phyloP scores from a whole-genome alignment of 2,888 invertebrate species.

The Andrena marginata region DNA sequence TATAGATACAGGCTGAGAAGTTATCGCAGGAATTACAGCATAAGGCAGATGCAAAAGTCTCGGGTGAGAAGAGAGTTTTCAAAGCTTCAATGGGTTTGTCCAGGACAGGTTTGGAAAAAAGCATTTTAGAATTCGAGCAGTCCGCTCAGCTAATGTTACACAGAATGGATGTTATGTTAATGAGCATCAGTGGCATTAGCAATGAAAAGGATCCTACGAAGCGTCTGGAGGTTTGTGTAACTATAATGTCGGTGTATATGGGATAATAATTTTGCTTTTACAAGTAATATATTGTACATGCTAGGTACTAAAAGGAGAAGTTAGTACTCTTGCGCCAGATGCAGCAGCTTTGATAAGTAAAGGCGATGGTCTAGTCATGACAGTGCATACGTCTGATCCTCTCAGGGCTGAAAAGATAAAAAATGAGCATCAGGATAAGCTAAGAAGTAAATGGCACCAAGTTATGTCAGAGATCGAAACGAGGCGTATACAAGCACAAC shows the following conservation, averaged over 20 bases:
- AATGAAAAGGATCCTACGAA: slow-evolving; percentile 88
- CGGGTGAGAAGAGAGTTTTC: slow-evolving; percentile 74
- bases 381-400: slow-evolving; percentile 87
- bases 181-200: slow-evolving; percentile 87
- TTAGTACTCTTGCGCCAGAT: slow-evolving; percentile 89
- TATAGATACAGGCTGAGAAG: slow-evolving; percentile 73
- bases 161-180: slow-evolving; percentile 87
- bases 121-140: slow-evolving; percentile 85
- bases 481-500: slow-evolving; percentile 86
- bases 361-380: slow-evolving; percentile 91
- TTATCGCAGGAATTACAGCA: slow-evolving; percentile 57
- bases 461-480: slow-evolving; percentile 88
- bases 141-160: slow-evolving; percentile 86
- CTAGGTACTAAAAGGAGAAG: slow-evolving; percentile 88
- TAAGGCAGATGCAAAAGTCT: slow-evolving; percentile 56
- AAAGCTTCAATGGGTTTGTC: slow-evolving; percentile 77
- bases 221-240: slow-evolving; percentile 86
- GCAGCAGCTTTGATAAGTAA: slow-evolving; percentile 92
- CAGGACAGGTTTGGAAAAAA: slow-evolving; percentile 82
- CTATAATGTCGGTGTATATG: not conserved
- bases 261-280: not conserved
- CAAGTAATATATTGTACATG: not conserved
- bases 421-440: slow-evolving; percentile 87
- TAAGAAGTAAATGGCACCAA: slow-evolving; percentile 88
- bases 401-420: slow-evolving; percentile 87